phyloP scores from a whole-genome alignment of 2,113 vertebrate genomes.

The Kryptolebias marmoratus region DNA sequence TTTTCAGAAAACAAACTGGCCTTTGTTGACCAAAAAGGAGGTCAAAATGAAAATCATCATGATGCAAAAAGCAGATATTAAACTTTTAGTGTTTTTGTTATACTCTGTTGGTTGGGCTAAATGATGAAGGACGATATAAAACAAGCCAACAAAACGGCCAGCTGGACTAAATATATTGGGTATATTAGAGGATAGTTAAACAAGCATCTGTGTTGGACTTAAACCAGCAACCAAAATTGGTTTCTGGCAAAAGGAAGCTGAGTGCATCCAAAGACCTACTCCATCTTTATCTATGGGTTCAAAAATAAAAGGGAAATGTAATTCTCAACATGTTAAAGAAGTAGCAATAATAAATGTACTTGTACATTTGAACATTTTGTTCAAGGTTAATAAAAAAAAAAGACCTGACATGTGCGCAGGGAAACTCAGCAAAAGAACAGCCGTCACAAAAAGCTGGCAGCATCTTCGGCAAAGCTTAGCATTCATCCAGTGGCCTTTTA shows the following conservation, averaged over 20 bases:
- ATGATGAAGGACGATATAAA: slow-evolving; percentile 21
- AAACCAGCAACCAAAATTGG: slow-evolving; percentile 49
- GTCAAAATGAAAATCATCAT: slow-evolving; percentile 5
- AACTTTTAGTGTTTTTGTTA: slow-evolving; percentile 8
- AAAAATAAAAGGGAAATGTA: not conserved
- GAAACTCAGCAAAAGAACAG: slow-evolving; percentile 47
- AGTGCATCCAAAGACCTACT: slow-evolving; percentile 1
- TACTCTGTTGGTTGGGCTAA: not conserved
- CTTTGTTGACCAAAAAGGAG: not conserved
- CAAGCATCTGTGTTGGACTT: slow-evolving; percentile 51
- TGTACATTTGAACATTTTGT: not conserved
- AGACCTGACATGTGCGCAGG: slow-evolving; percentile 5
- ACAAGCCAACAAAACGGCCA: slow-evolving; percentile 10
- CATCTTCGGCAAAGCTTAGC: slow-evolving; percentile 31
- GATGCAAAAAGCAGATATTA: not conserved
- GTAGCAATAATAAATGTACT: not conserved
- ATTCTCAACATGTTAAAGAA: slow-evolving; percentile 8
- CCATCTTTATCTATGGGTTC: not conserved
- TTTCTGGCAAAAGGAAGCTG: slow-evolving; percentile 12
- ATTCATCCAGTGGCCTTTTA: slow-evolving; percentile 48
- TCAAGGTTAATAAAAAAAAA: not conserved
- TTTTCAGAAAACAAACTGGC: not conserved
- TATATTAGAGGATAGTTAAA: slow-evolving; percentile 25
- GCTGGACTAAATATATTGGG: slow-evolving; percentile 24
- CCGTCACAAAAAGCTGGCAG: slow-evolving; percentile 38